Base-by-base conservation (phyloP, 2,888 invertebrate species). In the Athalia circularis region DNA sequence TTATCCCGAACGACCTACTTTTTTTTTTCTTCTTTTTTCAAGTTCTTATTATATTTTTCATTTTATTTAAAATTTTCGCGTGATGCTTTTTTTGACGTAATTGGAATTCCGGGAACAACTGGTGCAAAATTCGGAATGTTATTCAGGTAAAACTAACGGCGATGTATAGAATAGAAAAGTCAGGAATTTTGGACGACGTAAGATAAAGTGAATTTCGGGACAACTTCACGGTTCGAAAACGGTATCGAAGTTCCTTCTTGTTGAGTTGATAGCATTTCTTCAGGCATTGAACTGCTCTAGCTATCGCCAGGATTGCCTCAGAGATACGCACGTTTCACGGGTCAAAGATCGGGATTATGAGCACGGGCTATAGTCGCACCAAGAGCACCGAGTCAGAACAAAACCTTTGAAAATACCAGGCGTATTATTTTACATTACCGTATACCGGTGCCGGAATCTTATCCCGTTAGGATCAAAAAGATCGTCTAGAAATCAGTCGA, bases 291-390 rank as follows among this genome's bases (percentile, higher is more conserved):
- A 50, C 29, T 52, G 68, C 68, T 61, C 61, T 72, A 47, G 57
- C 70, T 72, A 72, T 72, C 70, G 59, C 47, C 13, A 59, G 57
- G 70, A 72, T 72, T 59, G 45, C 59, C 47, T 43, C 29, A 50
- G 54, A 54, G 68, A 68, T 68, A 68, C 68, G 50, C 68, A 52
- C 68, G 68, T 72, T 72, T 59, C 70, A 72, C 59, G 72, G 72
- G 57, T 72, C 72, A 72, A 59, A 72, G 43, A 59, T 15, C 72
- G 45, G 8, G 13, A 7, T 13, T 11, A 13, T 13, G 68, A 68
- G 54, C 15, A 52, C 15, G 54, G 54, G 11, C 68, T 52, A 11
- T 43, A 52, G 52, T 50, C 11, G 68, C 43, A 68, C 68, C 45
- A 54, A 68, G 68, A 68, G 68, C 68, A 68, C 7, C 54, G 52